A percentile compares a stretch with the other conserved stretches of the same genome.
Conservation (phyloP, 2,113 vertebrate species). For the Martes martes region DNA sequence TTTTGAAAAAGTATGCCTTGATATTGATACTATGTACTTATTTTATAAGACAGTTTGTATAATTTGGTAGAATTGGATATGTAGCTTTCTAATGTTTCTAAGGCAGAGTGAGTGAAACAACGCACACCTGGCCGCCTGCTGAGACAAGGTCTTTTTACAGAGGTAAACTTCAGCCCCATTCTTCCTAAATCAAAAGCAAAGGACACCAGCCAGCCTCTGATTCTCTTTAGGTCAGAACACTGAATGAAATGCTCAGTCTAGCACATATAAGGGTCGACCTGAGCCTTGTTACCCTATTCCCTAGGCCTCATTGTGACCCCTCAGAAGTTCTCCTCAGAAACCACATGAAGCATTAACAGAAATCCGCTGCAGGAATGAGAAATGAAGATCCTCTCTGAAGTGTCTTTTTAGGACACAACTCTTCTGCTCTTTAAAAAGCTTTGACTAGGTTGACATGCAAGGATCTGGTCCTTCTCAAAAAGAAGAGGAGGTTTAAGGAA, state of each 20-base stretch:
- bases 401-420: not conserved
- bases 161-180: not conserved
- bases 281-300: not conserved
- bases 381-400: not conserved
- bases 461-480: not conserved
- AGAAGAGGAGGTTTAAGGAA: not conserved
- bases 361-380: not conserved
- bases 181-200: constrained; percentile 39
- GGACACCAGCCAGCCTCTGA: not conserved
- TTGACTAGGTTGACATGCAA: not conserved
- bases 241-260: not conserved
- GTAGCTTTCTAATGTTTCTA: not conserved
- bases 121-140: not conserved
- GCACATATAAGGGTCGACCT: not conserved
- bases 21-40: not conserved
- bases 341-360: not conserved
- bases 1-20: constrained; percentile 32
- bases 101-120: not conserved
- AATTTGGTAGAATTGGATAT: not conserved
- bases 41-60: constrained; percentile 7
- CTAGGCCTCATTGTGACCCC: not conserved
- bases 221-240: not conserved
- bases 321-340: not conserved
- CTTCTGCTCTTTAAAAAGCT: not conserved
- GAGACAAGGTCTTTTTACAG: not conserved